These are phyloP conservation scores for Lichenostomus cassidix DNA, from an alignment of 2,113 vertebrate genomes.

Conservation along the genomic window DNA sequence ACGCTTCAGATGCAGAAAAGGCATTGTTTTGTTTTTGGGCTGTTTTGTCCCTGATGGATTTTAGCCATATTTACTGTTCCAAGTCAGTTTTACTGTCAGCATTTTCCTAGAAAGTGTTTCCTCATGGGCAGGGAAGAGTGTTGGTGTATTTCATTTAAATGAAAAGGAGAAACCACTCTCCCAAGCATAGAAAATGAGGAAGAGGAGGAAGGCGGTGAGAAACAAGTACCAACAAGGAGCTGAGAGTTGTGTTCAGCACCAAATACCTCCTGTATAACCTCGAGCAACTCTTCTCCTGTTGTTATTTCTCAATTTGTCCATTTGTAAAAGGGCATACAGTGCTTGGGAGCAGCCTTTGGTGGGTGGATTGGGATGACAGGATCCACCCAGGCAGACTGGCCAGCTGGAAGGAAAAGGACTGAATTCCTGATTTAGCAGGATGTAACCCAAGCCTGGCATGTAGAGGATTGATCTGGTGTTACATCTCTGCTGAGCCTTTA, in stretches of 20 bases:
- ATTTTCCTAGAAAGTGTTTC: background rate
- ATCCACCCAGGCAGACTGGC: background rate
- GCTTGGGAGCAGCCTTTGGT: background rate
- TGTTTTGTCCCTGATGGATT: background rate
- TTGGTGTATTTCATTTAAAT: background rate
- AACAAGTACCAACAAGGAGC: background rate
- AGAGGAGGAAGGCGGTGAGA: background rate
- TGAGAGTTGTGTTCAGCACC: background rate
- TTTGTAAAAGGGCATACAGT: background rate
- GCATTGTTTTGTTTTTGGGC: background rate
- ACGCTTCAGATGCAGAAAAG: background rate
- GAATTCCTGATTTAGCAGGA: background rate
- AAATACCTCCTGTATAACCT: accelerated
- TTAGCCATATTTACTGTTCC: background rate
- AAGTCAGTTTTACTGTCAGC: background rate
- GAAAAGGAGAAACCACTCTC: background rate
- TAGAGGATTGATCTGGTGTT: background rate
- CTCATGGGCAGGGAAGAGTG: background rate
- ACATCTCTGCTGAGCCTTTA: background rate
- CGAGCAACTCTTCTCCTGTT: accelerated
- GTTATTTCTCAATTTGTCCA: background rate
- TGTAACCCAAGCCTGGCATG: background rate
- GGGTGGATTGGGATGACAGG: background rate
- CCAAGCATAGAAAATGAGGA: background rate
- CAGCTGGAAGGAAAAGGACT: background rate